Evolutionary conservation across 1,140 invertebrate species (phyloP), one percentile per base, ranked within the genome.

Genomic region (Dendrolimus kikuchii): DNA sequence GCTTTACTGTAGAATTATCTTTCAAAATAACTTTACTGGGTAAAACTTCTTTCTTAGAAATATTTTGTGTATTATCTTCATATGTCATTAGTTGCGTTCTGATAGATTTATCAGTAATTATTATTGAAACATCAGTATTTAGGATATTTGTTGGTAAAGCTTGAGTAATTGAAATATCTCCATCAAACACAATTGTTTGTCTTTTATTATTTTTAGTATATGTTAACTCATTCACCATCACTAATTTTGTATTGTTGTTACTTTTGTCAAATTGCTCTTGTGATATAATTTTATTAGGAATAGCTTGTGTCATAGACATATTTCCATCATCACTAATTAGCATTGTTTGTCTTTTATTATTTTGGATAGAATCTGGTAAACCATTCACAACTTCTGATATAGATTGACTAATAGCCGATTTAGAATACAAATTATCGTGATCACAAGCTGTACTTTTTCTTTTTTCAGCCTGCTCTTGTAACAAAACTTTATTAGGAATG

Each of bases 31-130:
- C 49, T 46, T 64, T 60, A n/a, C 5, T 52, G 4, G 46, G 53
- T 39, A 57, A 43, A 43, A 39, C 60, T 51, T 59, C 49, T 7
- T 58, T 63, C 23, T 59, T 38, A 5, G 60, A 63, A 23, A 62
- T 56, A 46, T 64, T 46, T 36, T 40, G 47, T 36, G 10, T 9
- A 36, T 47, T 23, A 45, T 45, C n/a, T 45, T 45, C n/a, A 6
- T 6, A 1, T 45, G 23, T n/a, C 23, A 10, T 45, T 45, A 4
- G n/a, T 45, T n/a, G 5, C n/a, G 5, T 45, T 45, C 23, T 5
- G 2, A 10, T 5, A 8, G 6, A n/a, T 45, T 45, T 45, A 45
- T 45, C 43, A 9, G 43, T n/a, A n/a, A 45, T 5, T 4, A 45
- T n/a, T 5, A 45, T n/a, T 45, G 43, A 5, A 8, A 5, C 43